Conservation (phyloP, 2,888 invertebrate genomes). For the Oscheius onirici region DNA sequence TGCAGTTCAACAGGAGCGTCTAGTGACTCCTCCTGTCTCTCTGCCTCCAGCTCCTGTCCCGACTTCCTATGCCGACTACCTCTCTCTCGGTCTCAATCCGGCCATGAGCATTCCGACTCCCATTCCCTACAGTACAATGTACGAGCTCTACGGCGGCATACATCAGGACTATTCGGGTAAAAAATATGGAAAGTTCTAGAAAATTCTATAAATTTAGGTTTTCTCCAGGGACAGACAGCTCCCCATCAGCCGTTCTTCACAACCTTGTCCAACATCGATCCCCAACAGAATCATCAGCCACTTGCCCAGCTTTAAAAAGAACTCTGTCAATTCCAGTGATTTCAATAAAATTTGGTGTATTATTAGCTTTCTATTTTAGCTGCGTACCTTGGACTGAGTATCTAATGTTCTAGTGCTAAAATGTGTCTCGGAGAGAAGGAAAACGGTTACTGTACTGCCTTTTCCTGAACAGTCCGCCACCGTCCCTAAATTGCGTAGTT, state of each 20-base stretch:
- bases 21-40: background rate
- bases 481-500: too few relatives aligned
- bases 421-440: too few relatives aligned
- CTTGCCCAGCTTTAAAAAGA: constrained; percentile 19
- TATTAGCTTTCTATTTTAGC: background rate
- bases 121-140: constrained; percentile 1
- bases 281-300: constrained; percentile 10
- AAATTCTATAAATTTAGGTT: background rate
- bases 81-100: constrained; percentile 14
- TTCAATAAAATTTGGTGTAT: background rate
- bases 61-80: constrained; percentile 26
- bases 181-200: background rate
- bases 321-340: background rate
- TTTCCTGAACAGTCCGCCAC: too few relatives aligned
- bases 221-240: background rate
- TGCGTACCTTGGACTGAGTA: too few relatives aligned
- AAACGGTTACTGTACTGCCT: too few relatives aligned
- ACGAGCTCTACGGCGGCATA: constrained; percentile 12
- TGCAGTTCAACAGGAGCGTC: background rate
- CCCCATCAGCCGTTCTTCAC: background rate
- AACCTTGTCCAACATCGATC: constrained; percentile 8
- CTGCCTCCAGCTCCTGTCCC: background rate
- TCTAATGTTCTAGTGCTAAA: too few relatives aligned
- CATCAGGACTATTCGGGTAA: background rate
- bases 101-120: constrained; percentile 13